Evolutionary conservation across 1,140 invertebrate genomes (phyloP).

Genomic region (Papilio dardanus): DNA sequence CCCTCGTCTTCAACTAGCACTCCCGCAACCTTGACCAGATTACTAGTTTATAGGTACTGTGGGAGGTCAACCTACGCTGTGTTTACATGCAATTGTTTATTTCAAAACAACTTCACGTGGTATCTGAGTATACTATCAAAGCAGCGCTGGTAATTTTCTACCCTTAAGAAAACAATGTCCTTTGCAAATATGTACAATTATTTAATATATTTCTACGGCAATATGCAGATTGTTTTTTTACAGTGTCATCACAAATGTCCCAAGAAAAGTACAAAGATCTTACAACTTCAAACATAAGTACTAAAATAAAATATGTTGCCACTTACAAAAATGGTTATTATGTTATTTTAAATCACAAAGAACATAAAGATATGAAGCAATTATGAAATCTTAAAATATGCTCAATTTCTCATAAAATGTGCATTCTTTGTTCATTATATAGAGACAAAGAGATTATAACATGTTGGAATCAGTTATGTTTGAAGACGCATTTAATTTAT

Average conservation of each 20-base stretch:
- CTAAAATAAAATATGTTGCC: neutral
- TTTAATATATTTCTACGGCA: neutral
- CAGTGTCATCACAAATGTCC: neutral
- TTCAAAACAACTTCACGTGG: neutral
- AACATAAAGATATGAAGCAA: neutral
- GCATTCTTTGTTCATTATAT: slow-evolving; percentile 1
- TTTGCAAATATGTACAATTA: too few relatives aligned
- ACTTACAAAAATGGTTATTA: neutral
- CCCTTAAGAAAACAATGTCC: too few relatives aligned
- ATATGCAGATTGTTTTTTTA: neutral
- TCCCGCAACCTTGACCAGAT: slow-evolving; percentile 2
- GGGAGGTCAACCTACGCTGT: neutral
- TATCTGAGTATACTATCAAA: too few relatives aligned
- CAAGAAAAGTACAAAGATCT: neutral
- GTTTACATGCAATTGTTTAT: neutral
- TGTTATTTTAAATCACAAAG: neutral
- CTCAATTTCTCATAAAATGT: neutral
- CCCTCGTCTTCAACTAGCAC: neutral
- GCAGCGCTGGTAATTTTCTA: too few relatives aligned
- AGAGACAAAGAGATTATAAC: neutral
- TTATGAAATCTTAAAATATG: neutral
- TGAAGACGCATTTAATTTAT: neutral
- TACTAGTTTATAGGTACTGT: neutral
- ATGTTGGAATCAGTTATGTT: neutral
- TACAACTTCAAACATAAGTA: neutral